Conservation (phyloP, 1,140 invertebrate species). For the Procambarus virginalis region DNA sequence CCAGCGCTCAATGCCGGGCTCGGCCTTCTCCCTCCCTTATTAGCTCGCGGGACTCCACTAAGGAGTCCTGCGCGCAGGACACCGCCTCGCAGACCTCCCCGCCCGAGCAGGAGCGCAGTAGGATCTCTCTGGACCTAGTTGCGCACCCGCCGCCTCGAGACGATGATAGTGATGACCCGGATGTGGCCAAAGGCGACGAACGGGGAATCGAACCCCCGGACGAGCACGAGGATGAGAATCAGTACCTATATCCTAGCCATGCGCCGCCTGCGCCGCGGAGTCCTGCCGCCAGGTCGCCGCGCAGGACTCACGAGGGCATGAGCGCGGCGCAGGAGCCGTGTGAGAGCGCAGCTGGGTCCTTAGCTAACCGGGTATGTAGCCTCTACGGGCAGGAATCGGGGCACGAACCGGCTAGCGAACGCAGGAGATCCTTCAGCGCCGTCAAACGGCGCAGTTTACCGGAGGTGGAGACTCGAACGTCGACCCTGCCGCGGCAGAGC, state of each 20-base stretch:
- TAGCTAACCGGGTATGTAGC: constrained; percentile 52
- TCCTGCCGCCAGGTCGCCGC: constrained; percentile 31
- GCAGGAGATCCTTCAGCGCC: constrained; percentile 40
- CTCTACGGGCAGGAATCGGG: constrained; percentile 33
- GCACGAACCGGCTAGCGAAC: constrained; percentile 9
- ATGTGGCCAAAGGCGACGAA: neutral
- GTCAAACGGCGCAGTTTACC: constrained; percentile 46
- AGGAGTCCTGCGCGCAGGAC: constrained; percentile 58
- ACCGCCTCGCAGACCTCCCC: constrained; percentile 57
- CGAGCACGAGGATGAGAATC: neutral
- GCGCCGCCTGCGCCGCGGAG: constrained; percentile 33
- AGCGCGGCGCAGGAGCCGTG: constrained; percentile 42
- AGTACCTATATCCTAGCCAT: constrained; percentile 8
- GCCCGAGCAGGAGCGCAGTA: constrained; percentile 47
- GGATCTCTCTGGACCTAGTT: constrained; percentile 54
- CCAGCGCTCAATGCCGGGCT: constrained; percentile 60
- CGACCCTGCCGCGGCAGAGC: constrained; percentile 46
- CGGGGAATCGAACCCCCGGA: constrained; percentile 11
- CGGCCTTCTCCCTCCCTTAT: constrained; percentile 58
- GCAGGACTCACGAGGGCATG: constrained; percentile 22
- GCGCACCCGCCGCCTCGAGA: constrained; percentile 47
- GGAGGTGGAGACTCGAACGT: constrained; percentile 30
- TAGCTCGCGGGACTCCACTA: constrained; percentile 50
- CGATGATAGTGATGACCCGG: constrained; percentile 33
- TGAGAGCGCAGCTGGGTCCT: constrained; percentile 44